Evolutionary conservation across 2,797 vertebrate species (phyloP), one percentile per base, ranked within the genome.

Genomic region (Dendrocincla fuliginosa): DNA sequence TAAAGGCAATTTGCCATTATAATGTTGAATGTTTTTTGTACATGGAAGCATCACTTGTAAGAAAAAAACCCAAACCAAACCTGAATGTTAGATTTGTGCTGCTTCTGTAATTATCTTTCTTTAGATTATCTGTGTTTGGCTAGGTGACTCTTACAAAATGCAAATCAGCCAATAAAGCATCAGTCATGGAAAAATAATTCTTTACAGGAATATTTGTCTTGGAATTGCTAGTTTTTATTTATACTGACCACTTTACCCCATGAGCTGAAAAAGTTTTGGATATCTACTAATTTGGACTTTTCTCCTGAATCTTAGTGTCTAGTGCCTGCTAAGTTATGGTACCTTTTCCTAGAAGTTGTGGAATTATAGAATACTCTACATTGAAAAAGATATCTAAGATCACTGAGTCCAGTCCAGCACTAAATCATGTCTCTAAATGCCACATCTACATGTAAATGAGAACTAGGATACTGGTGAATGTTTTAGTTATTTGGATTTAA

Each of bases 1-100:
- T 90, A 96, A 84, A 97, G 65, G 56, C 91, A 87, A n/a, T 77
- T 70, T 56, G 49, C 81, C 69, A 63, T 96, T 94, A 84, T 33
- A 55, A 37, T 89, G 78, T 75, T 93, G 73, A 87, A 84, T 64
- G 46, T 44, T 96, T 77, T 84, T 84, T 91, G n/a, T 94, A 47
- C 32, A 64, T 75, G 60, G 94, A 89, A 79, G 20, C 78, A 63
- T 52, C 59, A 65, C 82, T 97, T 95, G 75, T 41, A 81, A 77
- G 84, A 78, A 61, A 95, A 57, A 95, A 92, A 76, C 41, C 44
- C 44, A 44, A 44, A 19, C 5, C 44, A 30, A 15, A 32, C 37
- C 53, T 96, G 91, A 81, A 91, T 84, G 67, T 86, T 95, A 83
- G 55, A 83, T 84, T 75, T 22, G 46, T 95, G 41, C 39, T 92